A percentile compares a stretch with the other conserved stretches of the same genome.
Conservation (phyloP, 2,113 vertebrate genomes). For the Crypturellus undulatus region DNA sequence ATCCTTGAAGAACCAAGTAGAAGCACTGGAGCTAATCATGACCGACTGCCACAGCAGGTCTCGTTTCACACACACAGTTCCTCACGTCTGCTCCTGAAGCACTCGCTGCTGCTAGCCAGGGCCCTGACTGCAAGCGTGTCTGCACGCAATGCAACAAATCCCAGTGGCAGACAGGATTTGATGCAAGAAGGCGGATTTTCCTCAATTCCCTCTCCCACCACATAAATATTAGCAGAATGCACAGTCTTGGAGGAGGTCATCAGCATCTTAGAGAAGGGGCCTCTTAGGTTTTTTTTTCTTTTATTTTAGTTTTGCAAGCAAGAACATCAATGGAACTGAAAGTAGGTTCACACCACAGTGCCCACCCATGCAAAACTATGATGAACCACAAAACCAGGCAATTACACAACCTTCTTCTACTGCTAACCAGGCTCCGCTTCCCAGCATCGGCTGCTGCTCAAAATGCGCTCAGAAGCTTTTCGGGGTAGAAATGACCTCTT, state of each 20-base stretch:
- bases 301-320: background rate
- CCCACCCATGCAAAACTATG: conserved; percentile 31
- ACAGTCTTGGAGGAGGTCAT: fast-evolving
- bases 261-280: background rate
- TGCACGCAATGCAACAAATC: background rate
- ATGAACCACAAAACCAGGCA: conserved; percentile 10
- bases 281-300: background rate
- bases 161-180: background rate
- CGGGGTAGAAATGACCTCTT: background rate
- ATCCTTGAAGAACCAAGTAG: background rate
- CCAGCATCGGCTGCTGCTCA: background rate
- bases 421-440: background rate
- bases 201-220: background rate
- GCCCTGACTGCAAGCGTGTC: fast-evolving
- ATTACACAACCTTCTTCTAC: background rate
- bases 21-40: background rate
- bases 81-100: too few species aligned
- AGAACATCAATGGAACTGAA: conserved; percentile 13
- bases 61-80: background rate
- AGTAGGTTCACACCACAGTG: conserved; percentile 16
- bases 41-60: fast-evolving
- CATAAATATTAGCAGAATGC: fast-evolving
- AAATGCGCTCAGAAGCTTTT: background rate
- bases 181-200: background rate
- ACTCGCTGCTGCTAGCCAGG: background rate